phyloP scores from a whole-genome alignment of 2,113 vertebrate species.

The Maccullochella peelii region DNA sequence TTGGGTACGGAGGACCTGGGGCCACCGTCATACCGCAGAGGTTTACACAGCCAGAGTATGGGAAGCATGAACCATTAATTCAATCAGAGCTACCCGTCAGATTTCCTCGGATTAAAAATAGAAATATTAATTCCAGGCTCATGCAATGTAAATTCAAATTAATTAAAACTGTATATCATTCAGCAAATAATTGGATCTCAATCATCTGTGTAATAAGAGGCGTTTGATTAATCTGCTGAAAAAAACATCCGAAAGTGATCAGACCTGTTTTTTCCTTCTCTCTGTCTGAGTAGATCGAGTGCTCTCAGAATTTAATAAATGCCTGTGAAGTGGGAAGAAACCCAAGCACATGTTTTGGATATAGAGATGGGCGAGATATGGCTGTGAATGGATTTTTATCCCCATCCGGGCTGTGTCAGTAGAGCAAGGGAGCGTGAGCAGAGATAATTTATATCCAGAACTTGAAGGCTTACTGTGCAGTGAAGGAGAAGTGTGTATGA shows the following conservation, averaged over 20 bases:
- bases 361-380: slow-evolving; percentile 32
- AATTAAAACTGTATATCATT: slow-evolving; percentile 78
- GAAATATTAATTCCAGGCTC: slow-evolving; percentile 60
- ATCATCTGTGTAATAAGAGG: slow-evolving; percentile 81
- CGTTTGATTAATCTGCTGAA: slow-evolving; percentile 71
- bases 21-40: neutral
- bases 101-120: slow-evolving; percentile 65
- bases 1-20: slow-evolving; percentile 17
- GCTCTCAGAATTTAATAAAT: slow-evolving; percentile 44
- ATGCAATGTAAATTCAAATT: slow-evolving; percentile 74
- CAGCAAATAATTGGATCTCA: slow-evolving; percentile 77
- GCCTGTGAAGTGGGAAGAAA: slow-evolving; percentile 41
- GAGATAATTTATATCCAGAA: slow-evolving; percentile 51
- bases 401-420: slow-evolving; percentile 24
- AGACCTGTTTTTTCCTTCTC: slow-evolving; percentile 22
- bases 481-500: slow-evolving; percentile 27
- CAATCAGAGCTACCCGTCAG: slow-evolving; percentile 52
- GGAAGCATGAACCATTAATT: slow-evolving; percentile 59
- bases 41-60: slow-evolving; percentile 1
- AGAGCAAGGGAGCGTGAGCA: slow-evolving; percentile 42
- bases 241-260: slow-evolving; percentile 35
- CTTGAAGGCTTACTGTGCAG: slow-evolving; percentile 39
- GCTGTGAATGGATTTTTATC: slow-evolving; percentile 39
- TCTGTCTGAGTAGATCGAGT: slow-evolving; percentile 19
- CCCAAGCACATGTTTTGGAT: slow-evolving; percentile 49